Evolutionary conservation across 2,113 vertebrate species (phyloP).

Genomic region (Pristiophorus japonicus): DNA sequence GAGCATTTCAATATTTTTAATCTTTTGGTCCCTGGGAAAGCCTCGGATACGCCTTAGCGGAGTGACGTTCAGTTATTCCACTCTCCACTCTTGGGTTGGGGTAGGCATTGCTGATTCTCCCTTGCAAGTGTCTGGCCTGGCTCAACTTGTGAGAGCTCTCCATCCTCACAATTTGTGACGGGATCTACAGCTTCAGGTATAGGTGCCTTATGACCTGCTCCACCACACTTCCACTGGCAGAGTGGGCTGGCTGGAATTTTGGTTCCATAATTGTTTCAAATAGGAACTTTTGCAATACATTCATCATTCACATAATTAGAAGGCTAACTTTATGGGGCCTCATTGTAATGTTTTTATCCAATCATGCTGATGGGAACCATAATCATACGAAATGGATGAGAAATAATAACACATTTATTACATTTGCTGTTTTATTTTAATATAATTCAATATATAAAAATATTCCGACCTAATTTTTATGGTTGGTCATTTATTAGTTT

Average conservation of each 20-base stretch:
- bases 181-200: neutral
- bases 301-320: neutral
- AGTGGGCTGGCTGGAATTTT: neutral
- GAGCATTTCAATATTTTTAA: neutral
- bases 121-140: neutral
- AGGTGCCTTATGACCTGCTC: neutral
- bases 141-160: neutral
- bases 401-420: neutral
- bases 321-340: neutral
- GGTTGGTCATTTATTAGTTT: neutral
- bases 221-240: neutral
- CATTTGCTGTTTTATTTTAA: neutral
- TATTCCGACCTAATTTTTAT: neutral
- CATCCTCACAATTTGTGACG: neutral
- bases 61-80: neutral
- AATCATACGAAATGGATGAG: neutral
- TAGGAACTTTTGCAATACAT: neutral
- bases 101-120: neutral
- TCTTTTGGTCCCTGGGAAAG: neutral
- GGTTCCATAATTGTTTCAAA: neutral
- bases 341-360: neutral
- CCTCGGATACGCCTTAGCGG: neutral
- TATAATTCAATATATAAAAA: neutral
- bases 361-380: neutral
- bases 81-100: too few species aligned